Base-by-base conservation (phyloP, 2,888 invertebrate species). In the Osmoderma eremita region DNA sequence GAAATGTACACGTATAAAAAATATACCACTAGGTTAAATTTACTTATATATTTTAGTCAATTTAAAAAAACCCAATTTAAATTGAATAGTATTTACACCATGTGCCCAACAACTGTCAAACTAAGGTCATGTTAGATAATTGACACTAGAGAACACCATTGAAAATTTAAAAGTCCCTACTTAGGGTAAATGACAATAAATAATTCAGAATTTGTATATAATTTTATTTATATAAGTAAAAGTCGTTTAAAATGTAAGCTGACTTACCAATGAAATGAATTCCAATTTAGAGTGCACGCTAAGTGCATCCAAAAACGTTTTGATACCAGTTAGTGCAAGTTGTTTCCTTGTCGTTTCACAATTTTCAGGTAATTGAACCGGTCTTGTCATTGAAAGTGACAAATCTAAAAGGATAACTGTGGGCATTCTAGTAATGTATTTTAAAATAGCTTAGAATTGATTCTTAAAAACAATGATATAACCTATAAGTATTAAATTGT, bases 371-470 rank as follows among this genome's bases (percentile, higher is more conserved):
- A 84, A 80, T 54, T 81, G 76, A 24, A 90, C 85, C 3, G 87
- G 87, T 58, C 87, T 83, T 70, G 86, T 83, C 91, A 92, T 91
- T 0, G 91, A 91, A 73, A 91, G 80, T 2, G 91, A 91, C 22
- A 89, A 88, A 77, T 92, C 92, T 63, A 92, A 78, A 18, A 89
- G 84, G 75, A 92, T 86, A 8, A 91, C 86, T 0, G 91, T 91
- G 6, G 91, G 91, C 91, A 92, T 92, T 78, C 65, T 63, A 24
- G 0, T 15, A 51, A 3, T 38, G 13, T n/a, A n/a, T n/a, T 53
- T 53, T 38, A 6, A 36, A 3, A 30, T 10, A 10, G 1, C 6
- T 5, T 1, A 30, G 6, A 30, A 30, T 30, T 8, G 10, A 8
- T 30, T 30, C 10, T 30, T 30, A 4, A 24, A 24, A 30, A 30